Evolutionary conservation across 1,140 invertebrate genomes (phyloP).

Genomic region (Drosophila repleta): DNA sequence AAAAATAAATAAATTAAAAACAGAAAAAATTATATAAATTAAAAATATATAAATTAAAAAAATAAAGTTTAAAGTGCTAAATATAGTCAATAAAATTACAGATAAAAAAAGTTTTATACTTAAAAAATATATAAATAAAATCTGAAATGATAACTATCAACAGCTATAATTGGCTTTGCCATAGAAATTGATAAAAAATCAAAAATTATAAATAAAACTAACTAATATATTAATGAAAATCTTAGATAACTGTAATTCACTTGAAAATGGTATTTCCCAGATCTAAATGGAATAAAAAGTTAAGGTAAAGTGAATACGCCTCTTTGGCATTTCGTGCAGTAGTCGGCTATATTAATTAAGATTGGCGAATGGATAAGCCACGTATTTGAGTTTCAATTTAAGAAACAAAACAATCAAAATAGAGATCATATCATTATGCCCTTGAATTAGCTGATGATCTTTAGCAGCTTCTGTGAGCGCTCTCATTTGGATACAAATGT

Average conservation of each 20-base stretch:
- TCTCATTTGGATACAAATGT: not conserved
- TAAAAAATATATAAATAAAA: not conserved
- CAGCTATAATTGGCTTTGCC: too few relatives aligned
- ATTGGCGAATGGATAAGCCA: constrained; percentile 6
- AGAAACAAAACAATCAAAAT: not conserved
- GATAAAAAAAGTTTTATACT: too few relatives aligned
- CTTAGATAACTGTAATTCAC: not conserved
- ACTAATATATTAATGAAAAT: not conserved
- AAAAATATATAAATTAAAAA: not conserved
- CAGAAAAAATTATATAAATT: too few relatives aligned
- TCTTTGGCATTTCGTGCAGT: not conserved
- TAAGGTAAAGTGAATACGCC: not conserved
- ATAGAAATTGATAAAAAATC: too few relatives aligned
- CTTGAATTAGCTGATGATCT: constrained; percentile 11
- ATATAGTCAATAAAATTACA: too few relatives aligned
- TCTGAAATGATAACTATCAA: not conserved
- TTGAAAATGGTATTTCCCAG: not conserved
- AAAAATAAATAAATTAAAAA: too few relatives aligned
- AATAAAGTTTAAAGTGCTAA: too few relatives aligned
- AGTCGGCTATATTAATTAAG: constrained; percentile 10
- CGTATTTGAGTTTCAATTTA: constrained; percentile 12
- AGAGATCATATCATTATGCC: constrained; percentile 11
- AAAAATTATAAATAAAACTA: not conserved
- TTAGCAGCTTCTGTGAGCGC: constrained; percentile 1
- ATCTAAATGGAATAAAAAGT: not conserved